Base-by-base conservation (phyloP, 2,888 invertebrate genomes). In the Scaptomyza caliginosa region DNA sequence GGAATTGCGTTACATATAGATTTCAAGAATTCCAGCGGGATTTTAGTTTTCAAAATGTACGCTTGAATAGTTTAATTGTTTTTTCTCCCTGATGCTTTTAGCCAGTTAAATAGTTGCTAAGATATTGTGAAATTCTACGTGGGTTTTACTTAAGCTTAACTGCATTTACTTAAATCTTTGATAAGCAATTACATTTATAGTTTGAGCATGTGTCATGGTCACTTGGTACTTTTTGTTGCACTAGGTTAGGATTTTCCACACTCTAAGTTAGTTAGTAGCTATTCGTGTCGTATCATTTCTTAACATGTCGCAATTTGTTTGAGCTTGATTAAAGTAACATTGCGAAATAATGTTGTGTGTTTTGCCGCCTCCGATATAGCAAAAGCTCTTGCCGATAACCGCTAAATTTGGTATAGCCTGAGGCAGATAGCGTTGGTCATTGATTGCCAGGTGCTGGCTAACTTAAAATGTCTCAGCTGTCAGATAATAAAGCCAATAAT, bases 211-310 rank as follows among this genome's bases (percentile, higher is more conserved):
- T 50, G 59, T 54, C 63, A 60, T 21, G 38, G n/a, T n/a, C 40
- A 54, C 23, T 54, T 57, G 45, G 52, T 49, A 40, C 16, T 56
- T 69, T 49, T 54, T 74, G 54, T 77, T 77, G 74, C 6, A 4
- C 59, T 70, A 78, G 75, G 78, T 77, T 77, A 77, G 77, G 69
- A 42, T 51, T 74, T 74, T 55, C 57, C 74, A 39, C n/a, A n/a
- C n/a, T n/a, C n/a, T 6, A 4, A 11, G 11, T 19, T 2, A 19
- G 21, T 10, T 36, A 0, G 10, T 7, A 13, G 10, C 8, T 10
- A 2, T 24, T 48, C 10, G 32, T n/a, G 8, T 45, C 23, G 24
- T 48, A n/a, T 45, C 23, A 21, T 54, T 26, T 39, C 38, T 38
- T 34, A 26, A 36, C 46, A 26, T 16, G 23, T 1, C 4, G 7